Evolutionary conservation across 2,113 vertebrate species (phyloP), one percentile per base, ranked within the genome.

Genomic region (Scomber scombrus): DNA sequence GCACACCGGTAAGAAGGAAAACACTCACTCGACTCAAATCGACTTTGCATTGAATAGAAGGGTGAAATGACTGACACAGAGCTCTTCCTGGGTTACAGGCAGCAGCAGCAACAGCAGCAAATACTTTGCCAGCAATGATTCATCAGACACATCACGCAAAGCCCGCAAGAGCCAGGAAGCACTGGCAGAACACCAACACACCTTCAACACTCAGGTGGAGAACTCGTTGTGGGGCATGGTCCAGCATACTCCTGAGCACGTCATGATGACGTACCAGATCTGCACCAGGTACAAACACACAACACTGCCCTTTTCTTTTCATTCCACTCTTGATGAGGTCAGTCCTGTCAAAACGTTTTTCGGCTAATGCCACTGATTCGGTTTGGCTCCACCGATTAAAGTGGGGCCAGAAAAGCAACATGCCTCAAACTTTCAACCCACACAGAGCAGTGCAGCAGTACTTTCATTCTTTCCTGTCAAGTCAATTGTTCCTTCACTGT

Each of bases 261-360:
- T 96, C 85, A 94, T 97, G 85, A 96, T 97, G 96, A 97, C 95
- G 0, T 97, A 97, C 86, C 96, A 97, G 94, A 92, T 97, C 34
- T 95, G 93, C 5, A 84, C 94, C 91, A 96, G 97, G 97, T 97
- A 94, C 82, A 87, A 5, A 34, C 34, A 4, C 45, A 4, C 3
- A 52, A 1, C 29, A 23, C 3, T 3, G 1, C 5, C 15, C 43
- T 18, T 2, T 8, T 0, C 3, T 31, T 72, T 34, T 18, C 10
- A 52, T 56, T 46, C 11, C 5, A 15, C 16, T 70, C 19, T 3
- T 29, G 2, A 58, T 31, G 18, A 10, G 11, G 16, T 34, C 26
- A 10, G n/a, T 34, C 14, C 61, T 14, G 4, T 47, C 21, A 45
- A 60, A 52, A 18, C 13, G 3, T 51, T 40, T 23, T 26, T 23